These are phyloP conservation scores for Tetragnatha montana DNA, from an alignment of 2,888 invertebrate genomes.

Conservation along the genomic window DNA sequence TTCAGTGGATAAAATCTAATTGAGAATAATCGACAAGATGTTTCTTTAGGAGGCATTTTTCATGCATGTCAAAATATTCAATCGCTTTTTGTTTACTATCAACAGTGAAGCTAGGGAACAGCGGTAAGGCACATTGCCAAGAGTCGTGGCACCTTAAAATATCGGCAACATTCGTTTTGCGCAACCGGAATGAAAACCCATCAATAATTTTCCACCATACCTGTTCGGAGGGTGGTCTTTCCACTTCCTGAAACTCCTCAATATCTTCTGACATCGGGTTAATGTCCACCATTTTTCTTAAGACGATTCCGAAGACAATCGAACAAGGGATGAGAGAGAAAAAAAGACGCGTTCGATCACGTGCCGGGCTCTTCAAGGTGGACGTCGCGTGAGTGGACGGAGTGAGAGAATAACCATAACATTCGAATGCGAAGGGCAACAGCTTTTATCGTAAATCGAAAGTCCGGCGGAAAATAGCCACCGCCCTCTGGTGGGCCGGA, in stretches of 20 bases:
- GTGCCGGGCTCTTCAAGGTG: constrained; percentile 48
- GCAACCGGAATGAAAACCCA: neutral
- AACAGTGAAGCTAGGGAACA: too few species aligned
- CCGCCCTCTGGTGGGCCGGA: constrained; percentile 46
- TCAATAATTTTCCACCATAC: constrained; percentile 44
- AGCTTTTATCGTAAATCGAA: constrained; percentile 34
- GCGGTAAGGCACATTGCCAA: neutral
- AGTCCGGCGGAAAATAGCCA: neutral
- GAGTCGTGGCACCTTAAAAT: neutral
- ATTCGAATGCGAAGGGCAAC: constrained; percentile 36
- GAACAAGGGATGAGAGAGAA: constrained; percentile 2
- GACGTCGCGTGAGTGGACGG: constrained; percentile 47
- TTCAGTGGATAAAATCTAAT: too few species aligned
- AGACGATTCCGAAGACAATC: constrained; percentile 5
- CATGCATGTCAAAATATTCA: too few species aligned
- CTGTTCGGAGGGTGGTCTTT: constrained; percentile 68
- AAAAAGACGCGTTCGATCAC: constrained; percentile 14
- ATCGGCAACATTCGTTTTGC: neutral
- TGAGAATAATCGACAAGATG: too few species aligned
- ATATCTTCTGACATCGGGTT: constrained; percentile 52
- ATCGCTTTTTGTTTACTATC: too few species aligned
- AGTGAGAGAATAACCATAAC: constrained; percentile 56
- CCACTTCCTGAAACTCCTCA: constrained; percentile 59
- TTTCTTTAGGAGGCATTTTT: too few species aligned
- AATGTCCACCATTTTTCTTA: constrained; percentile 65